phyloP scores from a whole-genome alignment of 2,888 invertebrate species.

The Rhamphomyia laevipes region DNA sequence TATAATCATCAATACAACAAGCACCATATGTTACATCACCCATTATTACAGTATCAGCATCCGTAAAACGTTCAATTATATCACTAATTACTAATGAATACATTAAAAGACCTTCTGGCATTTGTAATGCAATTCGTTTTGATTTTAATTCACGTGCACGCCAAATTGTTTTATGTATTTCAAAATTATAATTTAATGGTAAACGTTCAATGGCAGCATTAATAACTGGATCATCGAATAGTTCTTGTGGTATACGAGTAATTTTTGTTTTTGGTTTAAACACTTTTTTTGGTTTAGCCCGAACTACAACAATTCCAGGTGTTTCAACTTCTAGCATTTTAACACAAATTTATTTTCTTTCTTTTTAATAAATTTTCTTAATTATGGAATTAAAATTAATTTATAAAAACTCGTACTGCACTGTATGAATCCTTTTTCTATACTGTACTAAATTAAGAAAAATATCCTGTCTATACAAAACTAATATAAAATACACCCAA shows the following conservation, averaged over 20 bases:
- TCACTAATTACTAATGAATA: slow-evolving; percentile 89
- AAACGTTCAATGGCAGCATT: slow-evolving; percentile 61
- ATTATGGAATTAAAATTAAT: not conserved
- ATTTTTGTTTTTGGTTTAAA: slow-evolving; percentile 62
- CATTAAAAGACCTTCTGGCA: slow-evolving; percentile 92
- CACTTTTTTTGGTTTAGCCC: slow-evolving; percentile 70
- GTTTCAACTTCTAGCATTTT: not conserved
- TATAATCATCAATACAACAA: slow-evolving; percentile 95
- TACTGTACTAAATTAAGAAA: too few relatives aligned
- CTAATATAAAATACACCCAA: too few relatives aligned
- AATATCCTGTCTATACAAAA: too few relatives aligned
- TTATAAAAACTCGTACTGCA: not conserved
- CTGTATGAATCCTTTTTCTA: too few relatives aligned
- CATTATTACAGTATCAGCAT: slow-evolving; percentile 89
- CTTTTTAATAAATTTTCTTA: not conserved
- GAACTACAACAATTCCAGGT: slow-evolving; percentile 49
- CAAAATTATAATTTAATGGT: slow-evolving; percentile 95
- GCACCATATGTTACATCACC: slow-evolving; percentile 99
- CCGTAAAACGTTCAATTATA: slow-evolving; percentile 79
- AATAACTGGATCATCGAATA: slow-evolving; percentile 61
- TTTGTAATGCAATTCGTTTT: slow-evolving; percentile 84
- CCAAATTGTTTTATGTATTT: slow-evolving; percentile 97
- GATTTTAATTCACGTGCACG: slow-evolving; percentile 73
- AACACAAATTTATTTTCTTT: not conserved
- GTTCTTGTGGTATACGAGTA: slow-evolving; percentile 70